phyloP scores from a whole-genome alignment of 2,888 invertebrate genomes.

The Ganaspis brasiliensis region DNA sequence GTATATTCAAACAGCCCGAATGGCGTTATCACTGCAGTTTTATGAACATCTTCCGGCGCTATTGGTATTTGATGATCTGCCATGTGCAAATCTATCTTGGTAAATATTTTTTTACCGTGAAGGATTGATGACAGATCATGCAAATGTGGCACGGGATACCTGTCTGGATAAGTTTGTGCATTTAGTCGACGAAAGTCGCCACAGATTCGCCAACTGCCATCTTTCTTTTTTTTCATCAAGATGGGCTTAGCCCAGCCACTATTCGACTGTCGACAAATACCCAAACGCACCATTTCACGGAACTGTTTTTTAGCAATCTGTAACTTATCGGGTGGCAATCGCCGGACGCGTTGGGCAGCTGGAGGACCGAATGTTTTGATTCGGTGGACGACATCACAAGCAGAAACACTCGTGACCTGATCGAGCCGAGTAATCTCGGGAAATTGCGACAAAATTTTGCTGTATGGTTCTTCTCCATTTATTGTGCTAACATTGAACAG shows the following conservation, averaged over 20 bases:
- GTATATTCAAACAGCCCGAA: constrained; percentile 48
- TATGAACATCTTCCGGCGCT: constrained; percentile 41
- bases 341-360: constrained; percentile 76
- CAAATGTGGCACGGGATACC: constrained; percentile 32
- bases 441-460: neutral
- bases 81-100: constrained; percentile 30
- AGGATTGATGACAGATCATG: constrained; percentile 33
- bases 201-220: constrained; percentile 39
- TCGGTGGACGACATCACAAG: neutral
- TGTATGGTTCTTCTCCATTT: neutral
- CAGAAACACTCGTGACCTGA: neutral
- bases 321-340: constrained; percentile 90
- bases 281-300: constrained; percentile 29
- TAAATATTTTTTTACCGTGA: constrained; percentile 42
- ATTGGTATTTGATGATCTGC: constrained; percentile 49
- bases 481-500: neutral
- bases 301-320: constrained; percentile 83
- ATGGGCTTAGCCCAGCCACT: constrained; percentile 35
- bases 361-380: constrained; percentile 42
- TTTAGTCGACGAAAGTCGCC: constrained; percentile 44
- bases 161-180: constrained; percentile 38
- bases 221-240: constrained; percentile 2
- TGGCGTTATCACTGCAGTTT: constrained; percentile 49
- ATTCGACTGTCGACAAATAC: neutral
- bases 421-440: neutral